These are phyloP conservation scores for Myrmecobius fasciatus DNA, from an alignment of 2,113 vertebrate genomes.

Conservation along the genomic window DNA sequence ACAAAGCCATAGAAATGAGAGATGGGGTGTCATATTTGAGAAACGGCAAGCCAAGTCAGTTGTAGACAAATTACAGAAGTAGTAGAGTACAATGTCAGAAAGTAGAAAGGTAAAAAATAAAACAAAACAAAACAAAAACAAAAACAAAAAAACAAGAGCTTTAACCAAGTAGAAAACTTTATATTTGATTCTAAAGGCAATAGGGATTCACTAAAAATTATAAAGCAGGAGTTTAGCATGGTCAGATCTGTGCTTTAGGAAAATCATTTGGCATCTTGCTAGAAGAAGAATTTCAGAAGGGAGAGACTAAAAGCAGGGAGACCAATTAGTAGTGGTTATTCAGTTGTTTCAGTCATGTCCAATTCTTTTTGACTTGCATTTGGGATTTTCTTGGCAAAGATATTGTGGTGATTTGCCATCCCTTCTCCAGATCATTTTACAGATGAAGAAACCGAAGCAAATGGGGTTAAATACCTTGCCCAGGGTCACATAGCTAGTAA, in stretches of 20 bases:
- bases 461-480: too few relatives aligned
- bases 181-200: not conserved
- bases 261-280: not conserved
- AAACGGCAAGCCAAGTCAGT: not conserved
- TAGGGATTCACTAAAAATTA: not conserved
- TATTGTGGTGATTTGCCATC: too few relatives aligned
- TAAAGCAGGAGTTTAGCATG: not conserved
- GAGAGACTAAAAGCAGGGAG: not conserved
- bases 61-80: not conserved
- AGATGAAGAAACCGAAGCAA: too few relatives aligned
- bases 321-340: not conserved
- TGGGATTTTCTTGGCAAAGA: too few relatives aligned
- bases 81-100: not conserved
- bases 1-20: not conserved
- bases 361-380: too few relatives aligned
- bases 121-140: too few relatives aligned
- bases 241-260: not conserved
- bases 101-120: not conserved
- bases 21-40: not conserved
- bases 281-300: not conserved
- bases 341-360: too few relatives aligned
- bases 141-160: too few relatives aligned
- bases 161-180: not conserved
- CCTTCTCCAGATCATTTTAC: too few relatives aligned
- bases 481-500: too few relatives aligned